Conservation (phyloP, 2,113 vertebrate species). For the Numenius arquata region DNA sequence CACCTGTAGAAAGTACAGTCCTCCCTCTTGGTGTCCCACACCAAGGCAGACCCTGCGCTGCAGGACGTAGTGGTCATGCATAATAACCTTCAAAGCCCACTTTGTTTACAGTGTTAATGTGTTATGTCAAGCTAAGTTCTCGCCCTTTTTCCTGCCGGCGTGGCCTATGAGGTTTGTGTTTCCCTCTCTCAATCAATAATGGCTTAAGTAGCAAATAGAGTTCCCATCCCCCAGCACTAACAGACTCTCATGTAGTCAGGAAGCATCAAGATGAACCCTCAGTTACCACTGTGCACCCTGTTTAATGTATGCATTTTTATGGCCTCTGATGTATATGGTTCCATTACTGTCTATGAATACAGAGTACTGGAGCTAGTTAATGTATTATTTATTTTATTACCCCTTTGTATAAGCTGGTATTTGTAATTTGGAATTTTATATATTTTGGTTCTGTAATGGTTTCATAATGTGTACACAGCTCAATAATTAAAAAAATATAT, state of each 20-base stretch:
- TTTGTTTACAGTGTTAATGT: slow-evolving; percentile 33
- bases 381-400: slow-evolving; percentile 78
- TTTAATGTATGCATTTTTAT: slow-evolving; percentile 55
- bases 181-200: slow-evolving; percentile 61
- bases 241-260: slow-evolving; percentile 20
- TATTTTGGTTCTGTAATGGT: slow-evolving; percentile 66
- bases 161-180: slow-evolving; percentile 49
- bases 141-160: slow-evolving; percentile 35
- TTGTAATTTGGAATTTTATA: slow-evolving; percentile 65
- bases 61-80: not conserved
- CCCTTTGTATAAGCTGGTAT: slow-evolving; percentile 61
- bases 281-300: slow-evolving; percentile 2
- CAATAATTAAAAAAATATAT: slow-evolving; percentile 71
- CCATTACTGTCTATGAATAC: slow-evolving; percentile 36
- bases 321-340: slow-evolving; percentile 50
- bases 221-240: not conserved
- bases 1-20: not conserved
- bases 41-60: not conserved
- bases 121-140: slow-evolving; percentile 49
- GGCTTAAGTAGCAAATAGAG: slow-evolving; percentile 39
- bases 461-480: slow-evolving; percentile 69
- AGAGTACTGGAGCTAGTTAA: slow-evolving; percentile 57
- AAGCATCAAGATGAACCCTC: slow-evolving; percentile 14
- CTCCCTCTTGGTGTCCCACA: not conserved
- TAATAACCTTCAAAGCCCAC: slow-evolving; percentile 30